Percentiles rank a stretch among this genome's conserved stretches.
Evolutionary conservation across 2,113 vertebrate genomes (phyloP).

Genomic region (Tinamus guttatus): DNA sequence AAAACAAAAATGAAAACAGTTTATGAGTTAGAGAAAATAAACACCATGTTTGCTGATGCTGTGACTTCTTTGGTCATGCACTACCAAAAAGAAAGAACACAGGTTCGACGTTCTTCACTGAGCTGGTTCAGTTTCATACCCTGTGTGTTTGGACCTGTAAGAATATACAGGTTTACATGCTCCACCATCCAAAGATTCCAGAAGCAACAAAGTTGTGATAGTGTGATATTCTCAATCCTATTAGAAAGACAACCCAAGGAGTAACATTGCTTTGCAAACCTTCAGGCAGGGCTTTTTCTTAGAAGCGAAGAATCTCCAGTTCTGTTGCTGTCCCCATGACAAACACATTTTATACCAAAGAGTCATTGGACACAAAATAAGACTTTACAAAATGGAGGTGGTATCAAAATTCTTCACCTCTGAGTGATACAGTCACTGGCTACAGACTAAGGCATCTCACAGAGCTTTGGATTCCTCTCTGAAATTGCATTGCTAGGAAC

Average conservation of each 20-base stretch:
- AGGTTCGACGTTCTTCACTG: background rate
- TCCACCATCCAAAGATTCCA: background rate
- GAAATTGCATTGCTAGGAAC: too few species aligned
- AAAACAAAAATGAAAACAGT: background rate
- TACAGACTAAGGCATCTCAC: too few species aligned
- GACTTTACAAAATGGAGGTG: background rate
- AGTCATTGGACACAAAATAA: background rate
- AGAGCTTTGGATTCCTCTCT: too few species aligned
- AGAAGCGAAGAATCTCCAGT: too few species aligned
- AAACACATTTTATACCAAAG: too few species aligned
- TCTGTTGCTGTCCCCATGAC: too few species aligned
- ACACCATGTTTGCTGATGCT: background rate
- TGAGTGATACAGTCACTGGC: too few species aligned
- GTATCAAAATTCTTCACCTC: too few species aligned
- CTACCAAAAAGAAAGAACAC: background rate
- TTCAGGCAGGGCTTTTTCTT: too few species aligned
- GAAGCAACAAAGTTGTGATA: background rate
- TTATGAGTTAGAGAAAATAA: background rate
- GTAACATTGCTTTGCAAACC: too few species aligned
- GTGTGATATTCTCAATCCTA: background rate
- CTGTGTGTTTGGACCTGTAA: background rate
- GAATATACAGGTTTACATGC: background rate
- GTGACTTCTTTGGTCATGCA: rapidly evolving
- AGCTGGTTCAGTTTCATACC: background rate
- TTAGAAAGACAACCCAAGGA: background rate